phyloP scores from a whole-genome alignment of 2,113 vertebrate genomes.

The Amphiprion percula region DNA sequence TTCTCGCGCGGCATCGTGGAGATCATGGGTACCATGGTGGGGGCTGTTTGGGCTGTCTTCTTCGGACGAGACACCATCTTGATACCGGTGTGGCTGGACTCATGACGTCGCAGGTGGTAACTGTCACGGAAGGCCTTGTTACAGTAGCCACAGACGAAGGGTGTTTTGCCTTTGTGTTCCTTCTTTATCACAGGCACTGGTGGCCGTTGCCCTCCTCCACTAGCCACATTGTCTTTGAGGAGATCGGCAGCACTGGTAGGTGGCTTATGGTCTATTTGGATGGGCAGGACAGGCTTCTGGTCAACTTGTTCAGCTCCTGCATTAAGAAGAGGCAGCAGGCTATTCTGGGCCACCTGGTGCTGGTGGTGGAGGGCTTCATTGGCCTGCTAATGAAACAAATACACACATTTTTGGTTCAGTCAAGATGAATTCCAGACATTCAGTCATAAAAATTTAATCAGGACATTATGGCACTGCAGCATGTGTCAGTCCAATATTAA shows the following conservation, averaged over 20 bases:
- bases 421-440: neutral
- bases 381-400: slow-evolving; percentile 87
- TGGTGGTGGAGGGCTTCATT: slow-evolving; percentile 99
- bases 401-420: slow-evolving; percentile 15
- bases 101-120: slow-evolving; percentile 98
- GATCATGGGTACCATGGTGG: slow-evolving; percentile 94
- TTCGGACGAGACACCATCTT: slow-evolving; percentile 98
- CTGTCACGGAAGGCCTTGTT: slow-evolving; percentile 99
- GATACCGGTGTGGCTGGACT: slow-evolving; percentile 98
- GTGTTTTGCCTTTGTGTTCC: slow-evolving; percentile 97
- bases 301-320: slow-evolving; percentile 92
- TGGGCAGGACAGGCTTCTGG: slow-evolving; percentile 97
- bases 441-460: neutral
- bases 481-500: neutral
- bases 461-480: neutral
- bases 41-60: slow-evolving; percentile 93
- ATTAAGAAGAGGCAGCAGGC: slow-evolving; percentile 96
- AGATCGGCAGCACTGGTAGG: slow-evolving; percentile 91
- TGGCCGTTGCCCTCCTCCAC: slow-evolving; percentile 73
- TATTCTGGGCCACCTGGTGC: slow-evolving; percentile 98
- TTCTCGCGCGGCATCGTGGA: slow-evolving; percentile 94
- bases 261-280: slow-evolving; percentile 95
- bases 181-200: slow-evolving; percentile 94
- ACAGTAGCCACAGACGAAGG: slow-evolving; percentile 98
- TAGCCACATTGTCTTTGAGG: slow-evolving; percentile 91